Percentiles rank a stretch among this genome's conserved stretches.
These are phyloP conservation scores for Drosophila subquinaria DNA, from an alignment of 2,888 invertebrate species.

Conservation along the genomic window DNA sequence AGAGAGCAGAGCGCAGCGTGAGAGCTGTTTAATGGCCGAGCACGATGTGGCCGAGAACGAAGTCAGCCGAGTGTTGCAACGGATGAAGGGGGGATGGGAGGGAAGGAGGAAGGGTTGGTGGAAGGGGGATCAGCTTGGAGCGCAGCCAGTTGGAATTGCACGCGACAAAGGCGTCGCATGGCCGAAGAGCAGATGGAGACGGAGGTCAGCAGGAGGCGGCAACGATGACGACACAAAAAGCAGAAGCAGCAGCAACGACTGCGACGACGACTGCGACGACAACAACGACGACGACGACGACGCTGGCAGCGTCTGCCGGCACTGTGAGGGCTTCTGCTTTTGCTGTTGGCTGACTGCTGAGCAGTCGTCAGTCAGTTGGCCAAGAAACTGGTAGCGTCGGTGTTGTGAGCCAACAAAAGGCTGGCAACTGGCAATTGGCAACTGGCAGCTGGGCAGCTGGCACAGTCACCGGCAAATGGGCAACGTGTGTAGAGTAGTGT, in stretches of 20 bases:
- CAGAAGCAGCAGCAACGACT: constrained; percentile 34
- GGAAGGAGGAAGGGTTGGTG: background rate
- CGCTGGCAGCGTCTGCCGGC: constrained; percentile 57
- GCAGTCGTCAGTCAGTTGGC: constrained; percentile 85
- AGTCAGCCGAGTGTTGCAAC: constrained; percentile 41
- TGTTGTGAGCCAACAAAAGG: constrained; percentile 81
- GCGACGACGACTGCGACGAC: constrained; percentile 11
- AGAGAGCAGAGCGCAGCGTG: constrained; percentile 22
- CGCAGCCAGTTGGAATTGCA: constrained; percentile 83
- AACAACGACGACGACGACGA: constrained; percentile 36
- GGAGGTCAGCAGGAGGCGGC: constrained; percentile 37
- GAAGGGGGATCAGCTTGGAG: constrained; percentile 78
- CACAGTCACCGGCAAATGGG: constrained; percentile 61
- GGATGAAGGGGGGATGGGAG: background rate
- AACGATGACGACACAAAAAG: constrained; percentile 74
- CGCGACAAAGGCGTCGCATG: constrained; percentile 53
- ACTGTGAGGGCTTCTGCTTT: constrained; percentile 77
- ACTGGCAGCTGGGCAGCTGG: constrained; percentile 67
- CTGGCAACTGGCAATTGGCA: constrained; percentile 71
- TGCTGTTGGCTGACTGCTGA: constrained; percentile 79
- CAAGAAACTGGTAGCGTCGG: constrained; percentile 83
- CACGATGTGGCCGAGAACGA: constrained; percentile 49
- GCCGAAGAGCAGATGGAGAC: constrained; percentile 22
- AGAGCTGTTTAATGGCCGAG: constrained; percentile 15
- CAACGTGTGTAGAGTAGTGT: constrained; percentile 27